Evolutionary conservation across 2,113 vertebrate genomes (phyloP).

Genomic region (Python bivittatus): DNA sequence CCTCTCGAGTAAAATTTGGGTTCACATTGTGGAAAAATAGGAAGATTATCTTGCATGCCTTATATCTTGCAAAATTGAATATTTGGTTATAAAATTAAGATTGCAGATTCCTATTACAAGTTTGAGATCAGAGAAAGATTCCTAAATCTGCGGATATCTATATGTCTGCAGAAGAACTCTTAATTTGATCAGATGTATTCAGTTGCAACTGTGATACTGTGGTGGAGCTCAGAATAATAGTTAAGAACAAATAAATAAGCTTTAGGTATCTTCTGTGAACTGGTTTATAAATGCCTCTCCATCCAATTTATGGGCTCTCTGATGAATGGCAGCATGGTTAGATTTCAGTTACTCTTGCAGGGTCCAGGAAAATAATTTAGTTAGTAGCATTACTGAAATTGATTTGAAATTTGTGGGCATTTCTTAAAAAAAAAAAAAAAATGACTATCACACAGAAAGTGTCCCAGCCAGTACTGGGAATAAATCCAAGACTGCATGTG

Average conservation of each 20-base stretch:
- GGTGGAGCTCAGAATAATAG: conserved; percentile 9
- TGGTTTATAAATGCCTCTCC: neutral
- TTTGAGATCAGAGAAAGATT: conserved; percentile 32
- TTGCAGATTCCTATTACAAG: conserved; percentile 7
- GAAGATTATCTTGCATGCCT: neutral
- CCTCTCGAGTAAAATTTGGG: neutral
- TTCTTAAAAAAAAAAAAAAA: neutral
- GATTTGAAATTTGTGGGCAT: neutral
- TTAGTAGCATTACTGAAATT: neutral
- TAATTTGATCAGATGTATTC: neutral
- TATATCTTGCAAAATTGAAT: conserved; percentile 2
- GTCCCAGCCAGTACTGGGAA: neutral
- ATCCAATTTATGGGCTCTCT: neutral
- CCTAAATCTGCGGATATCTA: conserved; percentile 8
- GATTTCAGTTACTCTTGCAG: neutral
- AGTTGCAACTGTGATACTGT: neutral
- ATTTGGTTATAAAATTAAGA: conserved; percentile 18
- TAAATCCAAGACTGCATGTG: neutral
- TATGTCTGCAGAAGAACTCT: conserved; percentile 11
- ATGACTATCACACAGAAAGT: neutral
- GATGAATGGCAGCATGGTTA: neutral
- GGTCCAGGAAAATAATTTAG: neutral
- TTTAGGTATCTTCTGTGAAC: neutral
- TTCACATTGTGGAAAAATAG: neutral
- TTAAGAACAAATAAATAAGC: neutral